These are phyloP conservation scores for Protodeltote pygarga DNA, from an alignment of 2,888 invertebrate species.

Conservation along the genomic window DNA sequence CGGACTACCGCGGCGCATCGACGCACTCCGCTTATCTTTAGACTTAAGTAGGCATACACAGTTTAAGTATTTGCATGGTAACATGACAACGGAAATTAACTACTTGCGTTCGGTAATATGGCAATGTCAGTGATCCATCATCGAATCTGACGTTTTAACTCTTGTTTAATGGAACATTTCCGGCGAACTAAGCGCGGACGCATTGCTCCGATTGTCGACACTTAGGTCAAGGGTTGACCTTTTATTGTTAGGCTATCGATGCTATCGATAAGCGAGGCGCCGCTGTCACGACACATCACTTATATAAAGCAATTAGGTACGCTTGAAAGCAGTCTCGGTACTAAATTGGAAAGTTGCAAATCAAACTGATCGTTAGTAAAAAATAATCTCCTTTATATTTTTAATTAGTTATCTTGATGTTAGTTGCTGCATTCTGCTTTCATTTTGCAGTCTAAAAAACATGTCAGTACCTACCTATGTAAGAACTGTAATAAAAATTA, in stretches of 20 bases:
- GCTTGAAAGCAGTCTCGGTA: slow-evolving; percentile 26
- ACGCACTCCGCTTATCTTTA: slow-evolving; percentile 22
- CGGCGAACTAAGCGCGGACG: slow-evolving; percentile 62
- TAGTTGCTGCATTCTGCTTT: background rate
- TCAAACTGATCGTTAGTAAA: slow-evolving; percentile 16
- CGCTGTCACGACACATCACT: slow-evolving; percentile 56
- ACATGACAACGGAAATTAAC: slow-evolving; percentile 56
- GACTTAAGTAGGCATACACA: slow-evolving; percentile 19
- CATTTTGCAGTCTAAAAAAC: no score
- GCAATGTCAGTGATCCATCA: slow-evolving; percentile 61
- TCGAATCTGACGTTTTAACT: slow-evolving; percentile 57
- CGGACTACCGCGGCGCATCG: slow-evolving; percentile 1
- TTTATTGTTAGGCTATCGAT: slow-evolving; percentile 70
- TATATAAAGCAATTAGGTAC: slow-evolving; percentile 36
- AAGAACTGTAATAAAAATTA: no score
- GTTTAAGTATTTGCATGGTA: slow-evolving; percentile 49
- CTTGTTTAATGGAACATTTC: slow-evolving; percentile 67
- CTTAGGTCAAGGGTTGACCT: slow-evolving; percentile 67
- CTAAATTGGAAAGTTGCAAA: slow-evolving; percentile 43
- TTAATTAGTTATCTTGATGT: background rate
- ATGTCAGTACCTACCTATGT: no score
- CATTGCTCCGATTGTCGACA: slow-evolving; percentile 61
- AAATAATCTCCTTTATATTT: background rate
- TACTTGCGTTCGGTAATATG: slow-evolving; percentile 47
- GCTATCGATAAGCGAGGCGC: slow-evolving; percentile 70